Conservation (phyloP, 2,797 vertebrate genomes). For the Oreochromis grahami region DNA sequence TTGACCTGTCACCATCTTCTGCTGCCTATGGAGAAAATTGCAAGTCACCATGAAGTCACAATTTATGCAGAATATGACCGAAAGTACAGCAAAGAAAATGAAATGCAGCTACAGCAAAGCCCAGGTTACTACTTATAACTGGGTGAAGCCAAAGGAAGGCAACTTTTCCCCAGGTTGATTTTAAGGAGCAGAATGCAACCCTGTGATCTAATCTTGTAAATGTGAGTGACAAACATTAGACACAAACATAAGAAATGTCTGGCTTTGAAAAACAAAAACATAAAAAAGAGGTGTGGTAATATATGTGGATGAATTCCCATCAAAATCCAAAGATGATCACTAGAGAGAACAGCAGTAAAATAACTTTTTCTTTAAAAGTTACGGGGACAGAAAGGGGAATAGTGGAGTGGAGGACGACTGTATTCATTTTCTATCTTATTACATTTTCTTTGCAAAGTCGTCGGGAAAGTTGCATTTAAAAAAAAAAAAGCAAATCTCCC, state of each 20-base stretch:
- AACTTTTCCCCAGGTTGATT: not conserved
- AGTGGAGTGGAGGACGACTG: not conserved
- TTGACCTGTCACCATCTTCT: not conserved
- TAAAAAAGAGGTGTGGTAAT: not conserved
- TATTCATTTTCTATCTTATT: not conserved
- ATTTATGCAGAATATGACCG: not conserved
- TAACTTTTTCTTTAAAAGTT: not conserved
- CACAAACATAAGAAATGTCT: not conserved
- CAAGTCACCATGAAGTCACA: not conserved
- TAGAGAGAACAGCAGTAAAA: not conserved
- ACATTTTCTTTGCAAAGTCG: not conserved
- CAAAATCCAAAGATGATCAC: not conserved
- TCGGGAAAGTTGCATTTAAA: not conserved
- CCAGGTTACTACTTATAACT: not conserved
- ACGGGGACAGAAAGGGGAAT: not conserved
- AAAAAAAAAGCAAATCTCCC: not conserved
- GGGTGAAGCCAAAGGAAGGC: not conserved
- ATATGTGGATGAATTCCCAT: not conserved
- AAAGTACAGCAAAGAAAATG: not conserved
- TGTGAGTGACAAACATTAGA: not conserved
- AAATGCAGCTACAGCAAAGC: not conserved
- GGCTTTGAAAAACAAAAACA: not conserved
- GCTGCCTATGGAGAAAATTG: not conserved
- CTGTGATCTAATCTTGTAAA: not conserved
- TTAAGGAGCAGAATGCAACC: not conserved